Percentiles rank a stretch among this genome's conserved stretches.
These are phyloP conservation scores for Rhamnusium bicolor DNA, from an alignment of 2,888 invertebrate genomes.

Conservation along the genomic window DNA sequence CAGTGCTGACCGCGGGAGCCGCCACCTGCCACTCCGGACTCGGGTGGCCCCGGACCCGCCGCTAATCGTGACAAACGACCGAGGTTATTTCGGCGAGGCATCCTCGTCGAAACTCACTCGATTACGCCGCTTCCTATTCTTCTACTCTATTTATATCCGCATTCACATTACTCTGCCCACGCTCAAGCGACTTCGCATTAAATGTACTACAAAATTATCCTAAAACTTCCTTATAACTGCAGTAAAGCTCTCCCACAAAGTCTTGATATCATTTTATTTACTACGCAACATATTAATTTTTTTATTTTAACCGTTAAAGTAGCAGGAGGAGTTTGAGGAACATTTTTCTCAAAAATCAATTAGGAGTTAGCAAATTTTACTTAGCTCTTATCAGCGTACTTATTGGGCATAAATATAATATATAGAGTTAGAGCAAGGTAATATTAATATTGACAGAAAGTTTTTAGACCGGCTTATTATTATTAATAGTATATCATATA, in stretches of 20 bases:
- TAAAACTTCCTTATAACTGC: slow-evolving; percentile 19
- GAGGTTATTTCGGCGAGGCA: slow-evolving; percentile 61
- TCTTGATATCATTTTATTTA: not conserved
- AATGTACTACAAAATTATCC: slow-evolving; percentile 23
- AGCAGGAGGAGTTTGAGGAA: too few relatives aligned
- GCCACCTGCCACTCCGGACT: slow-evolving; percentile 63
- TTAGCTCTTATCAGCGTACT: too few relatives aligned
- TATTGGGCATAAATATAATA: too few relatives aligned
- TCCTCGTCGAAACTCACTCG: slow-evolving; percentile 60
- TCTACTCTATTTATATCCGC: slow-evolving; percentile 42
- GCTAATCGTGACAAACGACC: slow-evolving; percentile 70
- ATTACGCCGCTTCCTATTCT: slow-evolving; percentile 57
- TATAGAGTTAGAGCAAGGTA: too few relatives aligned
- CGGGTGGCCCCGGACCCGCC: slow-evolving; percentile 52
- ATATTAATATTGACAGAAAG: too few relatives aligned
- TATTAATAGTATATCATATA: too few relatives aligned
- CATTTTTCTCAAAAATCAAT: too few relatives aligned
- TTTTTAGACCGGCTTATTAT: too few relatives aligned
- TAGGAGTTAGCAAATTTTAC: too few relatives aligned
- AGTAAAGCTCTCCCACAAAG: not conserved
- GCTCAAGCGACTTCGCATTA: slow-evolving; percentile 15
- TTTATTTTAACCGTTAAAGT: too few relatives aligned
- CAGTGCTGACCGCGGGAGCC: slow-evolving; percentile 66
- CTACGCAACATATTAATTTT: not conserved
- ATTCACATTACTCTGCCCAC: slow-evolving; percentile 24